A percentile compares a stretch with the other conserved stretches of the same genome.
Conservation (phyloP, 1,140 invertebrate genomes). For the Steinernema khuongi region DNA sequence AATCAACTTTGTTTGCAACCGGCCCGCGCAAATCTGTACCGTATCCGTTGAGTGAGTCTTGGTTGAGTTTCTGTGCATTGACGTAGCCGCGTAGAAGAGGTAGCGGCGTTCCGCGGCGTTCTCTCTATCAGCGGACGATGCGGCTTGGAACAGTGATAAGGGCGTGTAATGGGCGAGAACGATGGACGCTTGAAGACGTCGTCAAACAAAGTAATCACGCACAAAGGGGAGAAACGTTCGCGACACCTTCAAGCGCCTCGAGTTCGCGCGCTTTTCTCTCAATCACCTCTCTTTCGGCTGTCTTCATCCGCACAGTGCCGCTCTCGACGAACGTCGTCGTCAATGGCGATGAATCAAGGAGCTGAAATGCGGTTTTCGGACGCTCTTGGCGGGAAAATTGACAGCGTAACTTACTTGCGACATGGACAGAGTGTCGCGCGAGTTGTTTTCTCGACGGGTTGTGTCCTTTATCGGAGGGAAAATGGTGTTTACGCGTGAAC, state of each 20-base stretch:
- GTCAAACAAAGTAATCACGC: background rate
- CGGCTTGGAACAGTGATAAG: background rate
- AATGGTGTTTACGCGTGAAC: background rate
- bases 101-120: background rate
- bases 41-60: no score
- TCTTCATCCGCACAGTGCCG: background rate
- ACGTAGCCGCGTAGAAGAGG: no score
- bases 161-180: background rate
- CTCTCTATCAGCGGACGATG: background rate
- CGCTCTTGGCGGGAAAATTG: background rate
- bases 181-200: background rate
- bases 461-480: constrained; percentile 12
- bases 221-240: background rate
- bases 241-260: background rate
- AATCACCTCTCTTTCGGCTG: background rate
- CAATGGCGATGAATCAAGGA: background rate
- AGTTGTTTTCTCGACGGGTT: background rate
- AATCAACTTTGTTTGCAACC: background rate
- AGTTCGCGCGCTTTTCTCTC: background rate
- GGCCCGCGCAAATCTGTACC: background rate
- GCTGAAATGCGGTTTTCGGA: background rate
- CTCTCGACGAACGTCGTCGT: background rate
- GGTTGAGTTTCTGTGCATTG: no score
- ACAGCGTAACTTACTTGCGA: background rate
- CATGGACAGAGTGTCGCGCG: background rate